Evolutionary conservation across 2,113 vertebrate genomes (phyloP).

Genomic region (Sardina pilchardus): DNA sequence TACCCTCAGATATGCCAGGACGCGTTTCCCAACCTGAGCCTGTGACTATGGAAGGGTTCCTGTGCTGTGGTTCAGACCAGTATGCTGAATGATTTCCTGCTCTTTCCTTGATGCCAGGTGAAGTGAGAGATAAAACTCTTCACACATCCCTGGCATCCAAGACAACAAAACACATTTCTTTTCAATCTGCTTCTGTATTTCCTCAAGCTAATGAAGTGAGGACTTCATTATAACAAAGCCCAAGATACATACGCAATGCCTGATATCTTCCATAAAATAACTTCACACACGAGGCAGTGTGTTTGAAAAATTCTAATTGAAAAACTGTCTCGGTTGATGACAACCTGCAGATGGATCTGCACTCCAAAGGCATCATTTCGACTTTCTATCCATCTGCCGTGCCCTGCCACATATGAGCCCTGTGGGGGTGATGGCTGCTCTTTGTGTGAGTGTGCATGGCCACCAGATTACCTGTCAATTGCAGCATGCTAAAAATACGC

Average conservation of each 20-base stretch:
- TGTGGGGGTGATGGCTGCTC: not conserved
- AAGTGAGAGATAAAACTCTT: not conserved
- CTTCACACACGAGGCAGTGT: not conserved
- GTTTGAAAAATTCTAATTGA: not conserved
- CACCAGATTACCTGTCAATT: conserved; percentile 18
- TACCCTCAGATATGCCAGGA: too few relatives aligned
- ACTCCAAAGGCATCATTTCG: too few relatives aligned
- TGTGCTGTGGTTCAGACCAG: too few relatives aligned
- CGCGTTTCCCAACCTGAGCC: too few relatives aligned
- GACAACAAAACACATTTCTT: too few relatives aligned
- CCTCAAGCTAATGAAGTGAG: too few relatives aligned
- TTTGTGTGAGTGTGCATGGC: not conserved
- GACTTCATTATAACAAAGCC: too few relatives aligned
- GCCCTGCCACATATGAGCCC: not conserved
- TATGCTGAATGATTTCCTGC: too few relatives aligned
- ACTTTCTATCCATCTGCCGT: too few relatives aligned
- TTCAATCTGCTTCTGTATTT: too few relatives aligned
- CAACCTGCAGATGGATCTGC: not conserved
- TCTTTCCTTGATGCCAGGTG: not conserved
- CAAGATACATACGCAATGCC: too few relatives aligned
- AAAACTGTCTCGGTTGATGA: not conserved
- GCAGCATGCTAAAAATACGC: conserved; percentile 23
- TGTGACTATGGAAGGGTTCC: too few relatives aligned
- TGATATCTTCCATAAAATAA: not conserved
- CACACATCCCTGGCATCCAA: not conserved